These are phyloP conservation scores for Acanthococcus lagerstroemiae DNA, from an alignment of 2,888 invertebrate species.

Conservation along the genomic window DNA sequence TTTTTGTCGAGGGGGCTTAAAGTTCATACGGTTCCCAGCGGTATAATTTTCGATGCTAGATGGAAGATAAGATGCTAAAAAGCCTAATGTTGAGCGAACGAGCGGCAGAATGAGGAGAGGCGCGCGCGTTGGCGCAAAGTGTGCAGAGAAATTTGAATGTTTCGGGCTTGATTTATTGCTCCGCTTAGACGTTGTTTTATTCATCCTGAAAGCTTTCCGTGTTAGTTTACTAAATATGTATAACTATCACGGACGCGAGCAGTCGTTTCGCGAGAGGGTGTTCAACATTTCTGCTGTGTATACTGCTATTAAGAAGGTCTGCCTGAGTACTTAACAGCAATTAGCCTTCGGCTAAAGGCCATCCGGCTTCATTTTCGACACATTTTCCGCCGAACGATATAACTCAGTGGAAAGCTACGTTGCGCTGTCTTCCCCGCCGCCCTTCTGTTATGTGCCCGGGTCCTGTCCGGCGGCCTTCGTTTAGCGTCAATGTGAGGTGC, in stretches of 20 bases:
- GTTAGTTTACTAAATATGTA: not conserved
- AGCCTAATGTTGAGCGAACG: not conserved
- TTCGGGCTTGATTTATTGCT: not conserved
- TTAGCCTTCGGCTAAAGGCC: no score
- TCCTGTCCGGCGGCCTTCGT: no score
- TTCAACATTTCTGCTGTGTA: no score
- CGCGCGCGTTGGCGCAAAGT: not conserved
- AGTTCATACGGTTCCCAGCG: slow-evolving; percentile 5
- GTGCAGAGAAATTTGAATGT: not conserved
- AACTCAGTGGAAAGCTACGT: no score
- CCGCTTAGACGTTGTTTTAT: not conserved
- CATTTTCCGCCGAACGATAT: no score
- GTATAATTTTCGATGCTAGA: slow-evolving; percentile 15
- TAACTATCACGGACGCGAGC: not conserved
- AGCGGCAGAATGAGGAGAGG: not conserved
- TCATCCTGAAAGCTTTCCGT: not conserved
- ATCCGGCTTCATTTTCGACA: no score
- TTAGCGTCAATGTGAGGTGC: no score
- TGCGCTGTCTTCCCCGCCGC: no score
- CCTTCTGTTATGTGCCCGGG: no score
- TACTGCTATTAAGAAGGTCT: no score
- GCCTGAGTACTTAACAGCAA: no score
- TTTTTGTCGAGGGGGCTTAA: not conserved
- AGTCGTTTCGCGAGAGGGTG: no score
- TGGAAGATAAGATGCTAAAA: slow-evolving; percentile 17